Evolutionary conservation across 1,140 invertebrate genomes (phyloP).

Genomic region (Cherax quadricarinatus): DNA sequence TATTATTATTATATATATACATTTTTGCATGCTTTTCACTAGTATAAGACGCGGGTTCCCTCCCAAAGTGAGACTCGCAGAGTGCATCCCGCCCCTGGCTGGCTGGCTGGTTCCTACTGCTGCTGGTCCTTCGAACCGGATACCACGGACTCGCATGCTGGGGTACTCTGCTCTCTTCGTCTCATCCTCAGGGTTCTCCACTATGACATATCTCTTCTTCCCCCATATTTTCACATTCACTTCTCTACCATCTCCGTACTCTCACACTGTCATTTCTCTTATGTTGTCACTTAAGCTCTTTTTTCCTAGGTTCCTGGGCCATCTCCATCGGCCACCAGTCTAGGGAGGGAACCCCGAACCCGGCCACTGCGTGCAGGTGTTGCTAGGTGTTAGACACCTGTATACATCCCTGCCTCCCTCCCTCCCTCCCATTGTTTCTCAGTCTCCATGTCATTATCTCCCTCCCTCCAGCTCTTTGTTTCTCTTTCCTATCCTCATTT

Average conservation of each 20-base stretch:
- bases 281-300: neutral
- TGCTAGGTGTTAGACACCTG: neutral
- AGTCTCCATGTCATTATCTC: too few species aligned
- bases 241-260: neutral
- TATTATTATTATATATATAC: neutral
- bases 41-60: constrained; percentile 64
- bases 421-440: neutral
- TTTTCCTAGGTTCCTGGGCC: neutral
- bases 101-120: neutral
- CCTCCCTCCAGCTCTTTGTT: too few species aligned
- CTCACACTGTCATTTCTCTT: too few species aligned
- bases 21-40: constrained; percentile 68
- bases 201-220: neutral
- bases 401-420: neutral
- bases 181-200: constrained; percentile 35
- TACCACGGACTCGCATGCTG: too few species aligned
- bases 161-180: neutral
- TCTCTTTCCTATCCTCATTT: neutral
- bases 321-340: neutral
- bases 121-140: too few species aligned
- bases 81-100: neutral
- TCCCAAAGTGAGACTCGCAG: constrained; percentile 19
- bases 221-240: neutral
- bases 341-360: constrained; percentile 3
- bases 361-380: constrained; percentile 29